phyloP scores from a whole-genome alignment of 2,113 vertebrate species.

The Misgurnus mizolepis region DNA sequence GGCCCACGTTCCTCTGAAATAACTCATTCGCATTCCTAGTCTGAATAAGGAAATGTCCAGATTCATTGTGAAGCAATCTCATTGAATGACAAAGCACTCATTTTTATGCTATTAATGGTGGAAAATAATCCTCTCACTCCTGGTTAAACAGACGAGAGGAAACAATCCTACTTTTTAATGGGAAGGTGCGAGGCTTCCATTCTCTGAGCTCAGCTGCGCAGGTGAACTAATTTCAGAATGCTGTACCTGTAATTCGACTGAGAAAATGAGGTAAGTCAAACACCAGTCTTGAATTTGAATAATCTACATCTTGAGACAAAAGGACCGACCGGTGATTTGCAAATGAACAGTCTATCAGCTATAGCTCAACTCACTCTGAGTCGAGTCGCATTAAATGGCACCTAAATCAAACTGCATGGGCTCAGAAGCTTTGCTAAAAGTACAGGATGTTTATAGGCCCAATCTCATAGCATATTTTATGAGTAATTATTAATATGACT shows the following conservation, averaged over 20 bases:
- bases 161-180: slow-evolving; percentile 39
- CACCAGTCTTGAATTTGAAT: slow-evolving; percentile 47
- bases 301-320: slow-evolving; percentile 50
- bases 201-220: slow-evolving; percentile 50
- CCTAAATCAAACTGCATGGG: not conserved
- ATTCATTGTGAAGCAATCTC: slow-evolving; percentile 14
- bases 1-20: slow-evolving; percentile 7
- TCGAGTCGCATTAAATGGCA: not conserved
- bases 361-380: not conserved
- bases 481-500: no score
- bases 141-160: slow-evolving; percentile 41
- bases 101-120: slow-evolving; percentile 31
- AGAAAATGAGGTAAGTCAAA: slow-evolving; percentile 46
- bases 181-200: slow-evolving; percentile 9
- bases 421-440: not conserved
- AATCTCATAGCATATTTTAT: no score
- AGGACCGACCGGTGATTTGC: slow-evolving; percentile 9
- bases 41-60: slow-evolving; percentile 11
- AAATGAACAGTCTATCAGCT: slow-evolving; percentile 40
- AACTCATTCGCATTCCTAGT: not conserved
- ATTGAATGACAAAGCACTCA: slow-evolving; percentile 34
- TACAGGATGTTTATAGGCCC: no score
- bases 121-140: slow-evolving; percentile 37
- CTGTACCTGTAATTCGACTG: slow-evolving; percentile 44
- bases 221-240: slow-evolving; percentile 52